These are phyloP conservation scores for Chelon labrosus DNA, from an alignment of 2,797 vertebrate species.

Conservation along the genomic window DNA sequence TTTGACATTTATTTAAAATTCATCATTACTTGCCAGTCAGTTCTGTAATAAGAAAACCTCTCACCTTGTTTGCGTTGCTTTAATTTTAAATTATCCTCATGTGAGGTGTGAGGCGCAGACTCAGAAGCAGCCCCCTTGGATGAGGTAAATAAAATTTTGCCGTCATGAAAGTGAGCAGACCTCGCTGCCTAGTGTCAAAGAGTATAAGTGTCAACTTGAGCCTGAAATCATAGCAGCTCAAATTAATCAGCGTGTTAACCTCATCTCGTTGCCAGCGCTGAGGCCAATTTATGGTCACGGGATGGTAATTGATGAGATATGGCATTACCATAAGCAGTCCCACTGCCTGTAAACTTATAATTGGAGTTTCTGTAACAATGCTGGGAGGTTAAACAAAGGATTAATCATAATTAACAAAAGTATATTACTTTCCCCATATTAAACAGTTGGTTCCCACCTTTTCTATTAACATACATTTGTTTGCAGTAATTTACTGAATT, in stretches of 20 bases:
- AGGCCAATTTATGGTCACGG: slow-evolving; percentile 81
- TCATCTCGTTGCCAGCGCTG: slow-evolving; percentile 78
- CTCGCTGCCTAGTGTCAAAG: slow-evolving; percentile 76
- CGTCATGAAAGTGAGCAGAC: slow-evolving; percentile 69
- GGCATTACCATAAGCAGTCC: slow-evolving; percentile 80
- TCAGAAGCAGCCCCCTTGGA: slow-evolving; percentile 8
- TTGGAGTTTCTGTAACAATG: slow-evolving; percentile 83
- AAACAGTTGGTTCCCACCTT: slow-evolving; percentile 80
- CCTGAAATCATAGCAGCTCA: slow-evolving; percentile 82
- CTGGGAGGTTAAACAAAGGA: slow-evolving; percentile 79
- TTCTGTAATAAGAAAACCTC: slow-evolving; percentile 33
- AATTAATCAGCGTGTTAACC: slow-evolving; percentile 84
- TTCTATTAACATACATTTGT: slow-evolving; percentile 79
- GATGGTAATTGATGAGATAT: slow-evolving; percentile 82
- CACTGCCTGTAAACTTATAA: slow-evolving; percentile 84
- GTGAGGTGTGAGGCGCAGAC: slow-evolving; percentile 40
- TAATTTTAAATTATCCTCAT: slow-evolving; percentile 55
- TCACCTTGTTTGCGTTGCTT: slow-evolving; percentile 43
- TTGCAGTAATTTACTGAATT: slow-evolving; percentile 75
- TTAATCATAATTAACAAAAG: slow-evolving; percentile 84
- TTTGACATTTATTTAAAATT: slow-evolving; percentile 50
- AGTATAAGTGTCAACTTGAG: slow-evolving; percentile 79
- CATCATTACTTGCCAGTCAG: slow-evolving; percentile 24
- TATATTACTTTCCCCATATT: slow-evolving; percentile 78
- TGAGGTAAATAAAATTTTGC: slow-evolving; percentile 69